These are phyloP conservation scores for Apoda limacodes DNA, from an alignment of 2,888 invertebrate genomes.

Conservation along the genomic window DNA sequence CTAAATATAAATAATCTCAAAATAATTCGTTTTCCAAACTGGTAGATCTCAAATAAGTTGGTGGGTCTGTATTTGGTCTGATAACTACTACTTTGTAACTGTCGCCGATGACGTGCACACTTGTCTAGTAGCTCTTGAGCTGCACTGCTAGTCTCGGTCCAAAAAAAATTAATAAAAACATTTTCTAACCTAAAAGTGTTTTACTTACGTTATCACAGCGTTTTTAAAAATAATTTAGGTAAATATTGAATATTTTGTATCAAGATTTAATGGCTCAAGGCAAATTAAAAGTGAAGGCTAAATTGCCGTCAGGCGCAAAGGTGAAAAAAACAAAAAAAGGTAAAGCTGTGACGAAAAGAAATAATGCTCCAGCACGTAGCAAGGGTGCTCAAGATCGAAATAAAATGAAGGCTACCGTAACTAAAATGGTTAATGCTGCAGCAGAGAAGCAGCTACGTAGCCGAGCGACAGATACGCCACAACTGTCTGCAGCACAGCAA, in stretches of 20 bases:
- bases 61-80: too few species aligned
- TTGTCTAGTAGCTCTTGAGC: too few species aligned
- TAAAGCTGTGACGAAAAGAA: constrained; percentile 67
- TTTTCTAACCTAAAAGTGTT: too few species aligned
- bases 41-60: too few species aligned
- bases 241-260: constrained; percentile 1
- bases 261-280: constrained; percentile 72
- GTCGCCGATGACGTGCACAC: too few species aligned
- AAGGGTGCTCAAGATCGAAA: constrained; percentile 72
- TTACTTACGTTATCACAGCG: too few species aligned
- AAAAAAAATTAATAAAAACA: too few species aligned
- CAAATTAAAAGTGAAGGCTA: constrained; percentile 75
- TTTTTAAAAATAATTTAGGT: too few species aligned
- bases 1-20: too few species aligned
- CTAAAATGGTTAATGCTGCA: constrained; percentile 77
- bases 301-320: constrained; percentile 67
- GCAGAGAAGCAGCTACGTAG: constrained; percentile 76
- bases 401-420: constrained; percentile 74
- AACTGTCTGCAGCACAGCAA: constrained; percentile 61
- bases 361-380: constrained; percentile 74
- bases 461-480: constrained; percentile 61
- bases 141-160: too few species aligned
- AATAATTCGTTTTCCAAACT: too few species aligned
- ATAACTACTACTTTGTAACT: too few species aligned
- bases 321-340: constrained; percentile 69